Percentiles rank a stretch among this genome's conserved stretches.
Evolutionary conservation across 1,140 invertebrate genomes (phyloP).

Genomic region (Marisa cornuarietis): DNA sequence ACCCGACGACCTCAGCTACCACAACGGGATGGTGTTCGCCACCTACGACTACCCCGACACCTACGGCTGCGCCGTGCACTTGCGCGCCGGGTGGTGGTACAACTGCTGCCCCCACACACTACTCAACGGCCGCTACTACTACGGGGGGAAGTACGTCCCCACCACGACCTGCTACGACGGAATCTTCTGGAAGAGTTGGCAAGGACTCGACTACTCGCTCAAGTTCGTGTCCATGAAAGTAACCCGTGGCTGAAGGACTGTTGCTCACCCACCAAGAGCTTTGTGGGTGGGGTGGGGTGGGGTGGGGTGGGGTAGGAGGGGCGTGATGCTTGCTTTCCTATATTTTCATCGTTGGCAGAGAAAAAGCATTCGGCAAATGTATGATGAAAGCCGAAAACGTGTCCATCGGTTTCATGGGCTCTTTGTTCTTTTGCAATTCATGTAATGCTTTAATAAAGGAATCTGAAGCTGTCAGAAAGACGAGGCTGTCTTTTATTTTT

Average conservation of each 20-base stretch:
- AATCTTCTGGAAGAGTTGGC: conserved; percentile 54
- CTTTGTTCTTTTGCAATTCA: too few relatives aligned
- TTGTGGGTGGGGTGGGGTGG: too few relatives aligned
- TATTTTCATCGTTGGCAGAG: too few relatives aligned
- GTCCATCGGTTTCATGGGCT: too few relatives aligned
- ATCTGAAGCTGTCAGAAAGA: too few relatives aligned
- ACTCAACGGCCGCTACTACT: conserved; percentile 54
- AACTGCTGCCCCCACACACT: conserved; percentile 53
- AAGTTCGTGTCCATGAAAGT: conserved; percentile 45
- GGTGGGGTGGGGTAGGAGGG: too few relatives aligned
- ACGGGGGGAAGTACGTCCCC: conserved; percentile 44
- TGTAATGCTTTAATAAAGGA: too few relatives aligned
- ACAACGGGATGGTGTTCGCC: conserved; percentile 42
- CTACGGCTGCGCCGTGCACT: conserved; percentile 39
- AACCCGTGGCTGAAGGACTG: background rate
- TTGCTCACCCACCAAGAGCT: too few relatives aligned
- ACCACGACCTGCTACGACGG: conserved; percentile 45
- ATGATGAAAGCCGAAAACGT: too few relatives aligned
- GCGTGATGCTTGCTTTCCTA: too few relatives aligned
- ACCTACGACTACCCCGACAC: conserved; percentile 21
- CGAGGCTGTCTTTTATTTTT: too few relatives aligned
- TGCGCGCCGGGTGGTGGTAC: conserved; percentile 56
- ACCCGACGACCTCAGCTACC: conserved; percentile 42
- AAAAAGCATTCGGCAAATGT: too few relatives aligned
- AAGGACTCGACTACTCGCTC: conserved; percentile 51